A percentile compares a stretch with the other conserved stretches of the same genome.
Conservation (phyloP, 2,113 vertebrate species). For the Centropus bengalensis region DNA sequence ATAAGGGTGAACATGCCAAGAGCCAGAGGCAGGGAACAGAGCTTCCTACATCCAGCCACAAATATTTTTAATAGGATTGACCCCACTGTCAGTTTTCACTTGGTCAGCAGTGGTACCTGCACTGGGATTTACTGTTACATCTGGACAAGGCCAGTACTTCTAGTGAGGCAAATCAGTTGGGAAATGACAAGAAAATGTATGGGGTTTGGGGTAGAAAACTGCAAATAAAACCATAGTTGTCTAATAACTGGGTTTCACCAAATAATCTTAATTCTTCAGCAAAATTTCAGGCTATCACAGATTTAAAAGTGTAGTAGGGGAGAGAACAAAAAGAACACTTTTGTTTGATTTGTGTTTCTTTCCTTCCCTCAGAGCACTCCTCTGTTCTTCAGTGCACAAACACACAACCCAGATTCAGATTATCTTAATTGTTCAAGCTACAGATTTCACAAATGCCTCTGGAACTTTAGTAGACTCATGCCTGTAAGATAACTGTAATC, state of each 20-base stretch:
- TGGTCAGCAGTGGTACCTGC: neutral
- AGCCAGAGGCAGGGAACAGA: neutral
- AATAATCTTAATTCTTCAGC: neutral
- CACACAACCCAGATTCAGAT: neutral
- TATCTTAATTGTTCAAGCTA: neutral
- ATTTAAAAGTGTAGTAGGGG: neutral
- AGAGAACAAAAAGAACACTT: neutral
- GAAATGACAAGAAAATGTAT: neutral
- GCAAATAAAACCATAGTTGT: neutral
- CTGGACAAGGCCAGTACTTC: neutral
- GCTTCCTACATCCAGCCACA: neutral
- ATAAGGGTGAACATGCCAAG: neutral
- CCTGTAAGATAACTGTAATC: neutral
- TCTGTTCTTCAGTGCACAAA: neutral
- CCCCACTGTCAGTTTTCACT: neutral
- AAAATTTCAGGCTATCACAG: neutral
- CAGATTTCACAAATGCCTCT: neutral
- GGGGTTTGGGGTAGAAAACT: neutral
- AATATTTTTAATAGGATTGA: neutral
- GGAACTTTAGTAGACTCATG: neutral
- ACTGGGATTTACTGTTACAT: neutral
- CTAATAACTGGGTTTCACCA: neutral
- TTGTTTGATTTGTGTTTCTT: neutral
- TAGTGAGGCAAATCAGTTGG: neutral
- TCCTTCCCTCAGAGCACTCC: neutral